These are phyloP conservation scores for Osmerus mordax DNA, from an alignment of 2,113 vertebrate genomes.

Conservation along the genomic window DNA sequence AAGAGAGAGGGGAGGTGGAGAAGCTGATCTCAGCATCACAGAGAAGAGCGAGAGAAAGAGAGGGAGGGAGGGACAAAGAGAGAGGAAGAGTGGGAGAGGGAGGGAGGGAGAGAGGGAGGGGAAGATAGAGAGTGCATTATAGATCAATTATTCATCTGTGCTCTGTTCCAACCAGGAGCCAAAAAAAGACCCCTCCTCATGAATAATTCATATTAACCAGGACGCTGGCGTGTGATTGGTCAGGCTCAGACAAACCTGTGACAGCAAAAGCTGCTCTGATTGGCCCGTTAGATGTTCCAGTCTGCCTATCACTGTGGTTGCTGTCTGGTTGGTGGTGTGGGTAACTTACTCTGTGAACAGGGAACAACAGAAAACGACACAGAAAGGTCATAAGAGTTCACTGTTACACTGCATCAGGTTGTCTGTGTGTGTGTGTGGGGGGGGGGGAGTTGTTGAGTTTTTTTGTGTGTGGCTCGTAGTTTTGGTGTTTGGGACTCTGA, in stretches of 20 bases:
- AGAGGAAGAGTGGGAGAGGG: too few relatives aligned
- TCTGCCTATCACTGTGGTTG: too few relatives aligned
- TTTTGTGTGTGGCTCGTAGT: too few relatives aligned
- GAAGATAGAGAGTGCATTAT: not conserved
- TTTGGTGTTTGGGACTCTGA: too few relatives aligned
- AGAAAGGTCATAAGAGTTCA: too few relatives aligned
- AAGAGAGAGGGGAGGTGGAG: not conserved
- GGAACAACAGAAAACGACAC: too few relatives aligned
- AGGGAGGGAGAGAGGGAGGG: not conserved
- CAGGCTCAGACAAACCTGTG: not conserved
- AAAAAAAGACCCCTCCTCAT: conserved; percentile 54
- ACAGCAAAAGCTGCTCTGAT: not conserved
- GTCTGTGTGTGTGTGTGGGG: too few relatives aligned
- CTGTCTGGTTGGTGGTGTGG: too few relatives aligned
- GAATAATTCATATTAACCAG: conserved; percentile 40
- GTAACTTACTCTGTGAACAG: too few relatives aligned
- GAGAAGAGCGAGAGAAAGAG: not conserved
- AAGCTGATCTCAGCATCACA: not conserved
- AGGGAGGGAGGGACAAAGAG: not conserved
- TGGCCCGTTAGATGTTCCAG: too few relatives aligned
- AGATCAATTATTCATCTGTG: conserved; percentile 53
- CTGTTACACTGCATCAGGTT: too few relatives aligned
- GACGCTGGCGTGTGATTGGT: not conserved
- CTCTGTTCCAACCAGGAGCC: conserved; percentile 31
- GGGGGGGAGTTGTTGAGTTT: too few relatives aligned